A percentile compares a stretch with the other conserved stretches of the same genome.
Evolutionary conservation across 92 coral and sea anemone species (phyloP).

Genomic region (Hydrozoanthus gracilis): DNA sequence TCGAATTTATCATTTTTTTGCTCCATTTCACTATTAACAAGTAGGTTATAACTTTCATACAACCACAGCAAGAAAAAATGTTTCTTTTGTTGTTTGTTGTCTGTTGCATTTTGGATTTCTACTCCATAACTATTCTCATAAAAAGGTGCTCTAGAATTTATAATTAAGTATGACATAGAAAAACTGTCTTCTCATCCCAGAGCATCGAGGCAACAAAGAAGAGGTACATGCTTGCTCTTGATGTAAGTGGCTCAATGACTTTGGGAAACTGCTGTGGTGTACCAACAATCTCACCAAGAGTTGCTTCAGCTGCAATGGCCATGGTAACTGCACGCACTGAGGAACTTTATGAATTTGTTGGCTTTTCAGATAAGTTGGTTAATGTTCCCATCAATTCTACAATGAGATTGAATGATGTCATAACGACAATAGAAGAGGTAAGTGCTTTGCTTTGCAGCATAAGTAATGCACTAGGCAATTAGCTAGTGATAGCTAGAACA

Average conservation of each 20-base stretch:
- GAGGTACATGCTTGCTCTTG: slow-evolving; percentile 84
- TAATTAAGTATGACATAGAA: too few species aligned
- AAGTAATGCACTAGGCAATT: too few species aligned
- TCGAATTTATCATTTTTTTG: too few species aligned
- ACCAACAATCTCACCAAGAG: slow-evolving; percentile 81
- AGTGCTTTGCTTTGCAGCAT: not conserved
- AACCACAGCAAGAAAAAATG: too few species aligned
- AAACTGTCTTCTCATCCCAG: slow-evolving; percentile 35
- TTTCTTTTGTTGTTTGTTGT: too few species aligned
- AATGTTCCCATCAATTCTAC: slow-evolving; percentile 68
- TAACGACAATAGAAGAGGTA: slow-evolving; percentile 75
- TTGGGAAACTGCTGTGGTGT: slow-evolving; percentile 80
- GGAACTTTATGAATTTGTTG: slow-evolving; percentile 76
- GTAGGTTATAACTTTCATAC: too few species aligned
- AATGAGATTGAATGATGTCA: slow-evolving; percentile 79
- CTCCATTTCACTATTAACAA: too few species aligned
- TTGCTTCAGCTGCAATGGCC: slow-evolving; percentile 99
- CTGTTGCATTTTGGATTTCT: too few species aligned
- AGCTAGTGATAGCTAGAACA: too few species aligned
- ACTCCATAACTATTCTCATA: too few species aligned
- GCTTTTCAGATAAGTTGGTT: slow-evolving; percentile 85
- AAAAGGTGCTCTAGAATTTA: too few species aligned
- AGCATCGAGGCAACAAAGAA: slow-evolving; percentile 81
- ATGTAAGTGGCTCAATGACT: slow-evolving; percentile 97
- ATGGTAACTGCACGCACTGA: slow-evolving; percentile 94